Percentiles rank a stretch among this genome's conserved stretches.
phyloP scores from a whole-genome alignment of 2,888 invertebrate species.

The Sussaba pulchella region DNA sequence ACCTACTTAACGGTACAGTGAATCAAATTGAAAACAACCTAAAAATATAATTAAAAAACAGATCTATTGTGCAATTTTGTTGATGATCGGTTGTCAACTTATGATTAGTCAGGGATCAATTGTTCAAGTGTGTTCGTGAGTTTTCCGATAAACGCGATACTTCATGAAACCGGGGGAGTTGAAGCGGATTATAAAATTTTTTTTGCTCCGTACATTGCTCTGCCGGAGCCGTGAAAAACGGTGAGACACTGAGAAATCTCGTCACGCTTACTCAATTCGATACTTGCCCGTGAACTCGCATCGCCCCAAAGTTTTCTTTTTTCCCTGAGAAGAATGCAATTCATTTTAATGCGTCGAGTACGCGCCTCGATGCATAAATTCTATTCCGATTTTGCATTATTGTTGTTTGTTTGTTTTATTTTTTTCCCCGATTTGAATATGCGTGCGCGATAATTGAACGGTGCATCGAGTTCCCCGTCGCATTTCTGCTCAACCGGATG shows the following conservation, averaged over 20 bases:
- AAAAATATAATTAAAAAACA: not conserved
- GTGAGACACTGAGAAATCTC: conserved; percentile 69
- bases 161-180: conserved; percentile 79
- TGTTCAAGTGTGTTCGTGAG: conserved; percentile 28
- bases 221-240: conserved; percentile 77
- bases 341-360: conserved; percentile 35
- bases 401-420: not conserved
- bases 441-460: not conserved
- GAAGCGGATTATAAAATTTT: conserved; percentile 75
- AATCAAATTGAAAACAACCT: conserved; percentile 5
- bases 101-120: not conserved
- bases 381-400: not conserved
- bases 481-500: not conserved
- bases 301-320: conserved; percentile 28
- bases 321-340: conserved; percentile 58
- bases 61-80: not conserved
- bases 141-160: conserved; percentile 43
- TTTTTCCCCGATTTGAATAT: not conserved
- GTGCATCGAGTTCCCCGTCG: not conserved
- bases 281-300: conserved; percentile 34
- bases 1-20: not conserved
- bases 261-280: conserved; percentile 4
- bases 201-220: conserved; percentile 76
- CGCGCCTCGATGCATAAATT: conserved; percentile 1
- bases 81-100: not conserved